Base-by-base conservation (phyloP, 2,888 invertebrate genomes). In the Sinodicranocentrus sp. region DNA sequence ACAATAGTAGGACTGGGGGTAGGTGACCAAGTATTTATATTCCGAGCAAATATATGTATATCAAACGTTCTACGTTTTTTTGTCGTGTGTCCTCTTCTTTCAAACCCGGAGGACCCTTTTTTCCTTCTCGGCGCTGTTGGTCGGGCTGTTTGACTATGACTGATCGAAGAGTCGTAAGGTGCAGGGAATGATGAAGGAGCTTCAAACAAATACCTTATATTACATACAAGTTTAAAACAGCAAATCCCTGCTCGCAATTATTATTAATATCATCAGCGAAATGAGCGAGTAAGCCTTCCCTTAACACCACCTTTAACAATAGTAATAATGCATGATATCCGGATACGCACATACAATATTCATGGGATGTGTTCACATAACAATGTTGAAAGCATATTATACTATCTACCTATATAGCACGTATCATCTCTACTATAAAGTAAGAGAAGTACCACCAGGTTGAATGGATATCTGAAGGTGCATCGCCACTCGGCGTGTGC, bases 281-380 rank as follows among this genome's bases (percentile, higher is more conserved):
- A 63, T 15, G 25, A 70, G 57, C 10, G 25, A 2, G 33, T 70
- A 26, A 70, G 26, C 39, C 28, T 75, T 67, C 67, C 23, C 52
- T 25, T 59, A 76, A 8, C 65, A 76, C 54, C 28, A 54, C 23
- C 19, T 59, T 19, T 65, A 72, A 72, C 26, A 63, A 79, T 71
- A 70, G 26, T 43, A 70, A 70, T 61, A 79, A 79, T 52, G 72
- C 61, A 79, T 65, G 63, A 79, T 79, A 79, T 79, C 79, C 79
- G 79, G 79, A 79, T 79, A 79, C 71, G 52, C 70, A 52, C 52
- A 52, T 13, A 25, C n/a, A 48, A 48, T 48, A 48, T 48, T 39
- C 6, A 48, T 48, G 48, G 3, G n/a, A 68, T 57, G 67, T 78
- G 78, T 70, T 78, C 78, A 59, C 79, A 72, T 79, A 71, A 79